Conservation (phyloP, 2,888 invertebrate species). For the Branchinecta sandiegonensis region DNA sequence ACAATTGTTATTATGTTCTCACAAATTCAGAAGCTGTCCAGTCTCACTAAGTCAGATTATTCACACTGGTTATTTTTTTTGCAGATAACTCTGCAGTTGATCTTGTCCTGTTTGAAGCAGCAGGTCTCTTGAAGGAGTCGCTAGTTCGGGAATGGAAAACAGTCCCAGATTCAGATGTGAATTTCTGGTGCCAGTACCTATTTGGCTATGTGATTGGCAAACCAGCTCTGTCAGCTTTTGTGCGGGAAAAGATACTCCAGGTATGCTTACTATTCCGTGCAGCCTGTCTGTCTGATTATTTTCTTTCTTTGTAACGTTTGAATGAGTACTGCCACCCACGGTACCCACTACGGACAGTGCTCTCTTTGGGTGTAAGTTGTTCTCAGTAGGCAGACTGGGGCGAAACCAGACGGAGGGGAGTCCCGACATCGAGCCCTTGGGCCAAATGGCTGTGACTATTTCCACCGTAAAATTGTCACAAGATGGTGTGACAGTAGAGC, state of each 20-base stretch:
- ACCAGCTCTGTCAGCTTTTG: conserved; percentile 52
- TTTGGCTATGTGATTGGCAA: conserved; percentile 58
- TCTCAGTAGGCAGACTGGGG: no score
- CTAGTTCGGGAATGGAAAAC: conserved; percentile 69
- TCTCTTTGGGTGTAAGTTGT: no score
- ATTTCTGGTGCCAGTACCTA: conserved; percentile 57
- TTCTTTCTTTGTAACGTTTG: no score
- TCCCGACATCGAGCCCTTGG: no score
- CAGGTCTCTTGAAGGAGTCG: conserved; percentile 61
- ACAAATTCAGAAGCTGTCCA: not conserved
- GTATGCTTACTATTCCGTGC: conserved; percentile 32
- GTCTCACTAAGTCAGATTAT: conserved; percentile 17
- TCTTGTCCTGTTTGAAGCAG: conserved; percentile 76
- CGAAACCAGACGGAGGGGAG: no score
- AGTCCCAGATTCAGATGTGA: conserved; percentile 51
- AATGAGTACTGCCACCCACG: no score
- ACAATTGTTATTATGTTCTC: not conserved
- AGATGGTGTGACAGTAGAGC: no score
- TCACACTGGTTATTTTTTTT: conserved; percentile 24
- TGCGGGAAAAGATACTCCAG: conserved; percentile 55
- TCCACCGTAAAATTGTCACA: no score
- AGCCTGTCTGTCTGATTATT: no score
- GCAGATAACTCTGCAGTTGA: conserved; percentile 36
- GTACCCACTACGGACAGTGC: no score
- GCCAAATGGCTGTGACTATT: no score